A percentile compares a stretch with the other conserved stretches of the same genome.
Evolutionary conservation across 2,888 invertebrate species (phyloP).

Genomic region (Cryptosula pallasiana): DNA sequence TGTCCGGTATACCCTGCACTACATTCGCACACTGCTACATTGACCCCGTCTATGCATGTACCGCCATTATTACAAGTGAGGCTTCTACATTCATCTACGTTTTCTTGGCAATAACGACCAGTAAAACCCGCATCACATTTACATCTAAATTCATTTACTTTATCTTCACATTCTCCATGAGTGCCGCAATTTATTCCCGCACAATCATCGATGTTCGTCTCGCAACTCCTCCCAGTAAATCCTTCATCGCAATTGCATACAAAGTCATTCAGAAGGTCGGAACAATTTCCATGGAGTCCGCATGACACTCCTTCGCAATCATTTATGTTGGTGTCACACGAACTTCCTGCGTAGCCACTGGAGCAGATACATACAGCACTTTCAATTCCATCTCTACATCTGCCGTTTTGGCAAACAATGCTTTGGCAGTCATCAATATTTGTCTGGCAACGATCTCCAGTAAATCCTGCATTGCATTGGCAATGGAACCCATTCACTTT

Average conservation of each 20-base stretch:
- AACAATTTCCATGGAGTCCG: neutral
- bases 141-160: neutral
- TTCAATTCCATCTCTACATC: neutral
- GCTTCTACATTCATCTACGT: neutral
- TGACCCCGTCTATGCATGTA: neutral
- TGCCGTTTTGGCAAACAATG: neutral
- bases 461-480: neutral
- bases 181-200: neutral
- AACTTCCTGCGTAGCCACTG: neutral
- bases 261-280: neutral
- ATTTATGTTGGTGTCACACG: neutral
- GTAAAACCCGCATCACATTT: neutral
- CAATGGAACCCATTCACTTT: neutral
- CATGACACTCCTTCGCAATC: neutral
- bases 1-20: neutral
- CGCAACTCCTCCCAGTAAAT: neutral
- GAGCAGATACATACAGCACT: neutral
- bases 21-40: neutral
- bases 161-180: neutral
- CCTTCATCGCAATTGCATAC: neutral
- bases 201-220: neutral
- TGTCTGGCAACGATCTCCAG: neutral
- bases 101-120: neutral
- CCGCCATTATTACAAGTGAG: neutral
- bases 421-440: neutral